Evolutionary conservation across 2,888 invertebrate genomes (phyloP).

Genomic region (Gymnoscelis rufifasciata): DNA sequence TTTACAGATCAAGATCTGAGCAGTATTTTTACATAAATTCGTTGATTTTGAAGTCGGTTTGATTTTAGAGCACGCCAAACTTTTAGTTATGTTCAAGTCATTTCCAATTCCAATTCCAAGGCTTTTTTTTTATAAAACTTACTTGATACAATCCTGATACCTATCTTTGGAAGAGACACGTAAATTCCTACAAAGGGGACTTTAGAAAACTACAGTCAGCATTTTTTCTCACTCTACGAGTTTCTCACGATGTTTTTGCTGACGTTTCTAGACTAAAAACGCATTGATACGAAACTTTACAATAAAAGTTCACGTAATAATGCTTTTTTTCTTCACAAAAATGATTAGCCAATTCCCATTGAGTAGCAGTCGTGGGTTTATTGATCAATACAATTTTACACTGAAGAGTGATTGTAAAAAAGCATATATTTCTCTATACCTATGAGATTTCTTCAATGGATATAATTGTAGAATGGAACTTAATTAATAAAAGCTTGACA

Average conservation of each 20-base stretch:
- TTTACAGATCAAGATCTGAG: too few species aligned
- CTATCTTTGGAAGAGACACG: constrained; percentile 1
- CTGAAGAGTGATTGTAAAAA: too few species aligned
- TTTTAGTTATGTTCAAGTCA: background rate
- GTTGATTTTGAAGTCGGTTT: too few species aligned
- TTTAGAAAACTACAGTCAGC: background rate
- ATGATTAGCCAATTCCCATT: background rate
- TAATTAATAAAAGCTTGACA: too few species aligned
- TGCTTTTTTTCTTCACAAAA: background rate
- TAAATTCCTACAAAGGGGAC: background rate
- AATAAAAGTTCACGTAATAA: background rate
- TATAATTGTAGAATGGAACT: too few species aligned
- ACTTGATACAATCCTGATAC: constrained; percentile 8
- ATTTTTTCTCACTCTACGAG: background rate
- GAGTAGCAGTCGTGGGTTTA: background rate
- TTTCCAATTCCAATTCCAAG: background rate
- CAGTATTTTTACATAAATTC: too few species aligned
- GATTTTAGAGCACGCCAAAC: background rate
- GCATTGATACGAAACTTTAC: constrained; percentile 16
- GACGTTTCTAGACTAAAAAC: constrained; percentile 3
- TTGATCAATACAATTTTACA: too few species aligned
- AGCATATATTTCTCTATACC: too few species aligned
- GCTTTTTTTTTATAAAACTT: too few species aligned
- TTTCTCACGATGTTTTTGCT: constrained; percentile 6
- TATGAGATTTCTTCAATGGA: too few species aligned